phyloP scores from a whole-genome alignment of 2,113 vertebrate genomes.

The Hydrochoerus hydrochaeris region DNA sequence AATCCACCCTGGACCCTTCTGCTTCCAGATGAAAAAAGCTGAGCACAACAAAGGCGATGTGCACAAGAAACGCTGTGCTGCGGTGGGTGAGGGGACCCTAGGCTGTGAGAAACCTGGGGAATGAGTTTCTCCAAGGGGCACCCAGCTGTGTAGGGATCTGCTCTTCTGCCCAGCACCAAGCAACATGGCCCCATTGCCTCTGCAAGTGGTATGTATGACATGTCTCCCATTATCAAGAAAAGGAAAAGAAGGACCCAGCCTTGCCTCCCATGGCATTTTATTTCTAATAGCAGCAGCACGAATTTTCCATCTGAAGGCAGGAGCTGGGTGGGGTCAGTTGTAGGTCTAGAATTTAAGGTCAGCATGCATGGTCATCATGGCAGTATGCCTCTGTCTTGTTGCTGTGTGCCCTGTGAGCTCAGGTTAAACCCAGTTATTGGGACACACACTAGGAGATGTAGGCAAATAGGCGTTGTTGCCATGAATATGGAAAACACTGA shows the following conservation, averaged over 20 bases:
- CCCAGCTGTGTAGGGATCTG: fast-evolving
- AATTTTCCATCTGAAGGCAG: background rate
- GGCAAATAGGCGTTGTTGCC: background rate
- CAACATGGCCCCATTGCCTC: background rate
- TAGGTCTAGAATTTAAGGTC: background rate
- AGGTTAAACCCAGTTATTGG: background rate
- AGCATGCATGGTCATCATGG: too few relatives aligned
- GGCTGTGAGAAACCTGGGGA: background rate
- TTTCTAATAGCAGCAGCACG: background rate
- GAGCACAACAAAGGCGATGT: fast-evolving
- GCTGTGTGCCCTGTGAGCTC: background rate
- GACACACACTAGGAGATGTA: fast-evolving
- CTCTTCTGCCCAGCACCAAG: background rate
- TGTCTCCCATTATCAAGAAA: background rate
- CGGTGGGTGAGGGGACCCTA: fast-evolving
- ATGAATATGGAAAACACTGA: background rate
- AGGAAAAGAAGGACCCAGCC: background rate
- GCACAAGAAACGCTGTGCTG: background rate
- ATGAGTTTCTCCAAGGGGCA: background rate
- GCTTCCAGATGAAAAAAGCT: background rate
- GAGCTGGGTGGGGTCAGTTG: fast-evolving
- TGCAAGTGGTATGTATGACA: background rate
- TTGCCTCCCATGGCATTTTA: fast-evolving
- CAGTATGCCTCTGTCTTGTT: background rate
- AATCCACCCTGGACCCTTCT: background rate